Base-by-base conservation (phyloP, 2,797 vertebrate species). In the Mormyrus hasselquistii region DNA sequence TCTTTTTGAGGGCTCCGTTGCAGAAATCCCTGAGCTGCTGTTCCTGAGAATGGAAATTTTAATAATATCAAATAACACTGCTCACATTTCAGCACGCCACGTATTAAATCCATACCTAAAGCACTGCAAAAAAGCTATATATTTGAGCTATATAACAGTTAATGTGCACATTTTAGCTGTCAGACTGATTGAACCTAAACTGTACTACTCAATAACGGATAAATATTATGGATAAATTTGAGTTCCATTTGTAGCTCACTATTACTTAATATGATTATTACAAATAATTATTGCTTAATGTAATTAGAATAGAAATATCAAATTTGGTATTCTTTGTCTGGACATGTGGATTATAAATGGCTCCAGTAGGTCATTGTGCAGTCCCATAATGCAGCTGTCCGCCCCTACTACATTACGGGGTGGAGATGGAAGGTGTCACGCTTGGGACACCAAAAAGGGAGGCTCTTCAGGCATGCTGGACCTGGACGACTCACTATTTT, bases 401-500 rank as follows among this genome's bases (percentile, higher is more conserved):
- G 50, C 73, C 73, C 87, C 91, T 87, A 91, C 91, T 90, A 79
- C 85, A 90, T 93, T 92, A 92, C 93, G 92, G 93, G 92, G 92
- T 49, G 90, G 93, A 89, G 76, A 89, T 34, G 89, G 88, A 86
- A 85, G n/a, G 86, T 92, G 88, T 92, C 92, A 94, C 65, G 4
- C 93, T 91, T 90, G 88, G 83, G 62, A 91, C 90, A 91, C 47
- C 88, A 90, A 12, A 47, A 57, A 86, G 89, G 87, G 89, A 91
- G 85, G 89, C 91, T 91, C 83, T 90, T 90, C 22, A 93, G 93
- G 59, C 93, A 93, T 90, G 86, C 87, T 84, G 90, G 92, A 95
- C 92, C 92, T 92, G 94, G 93, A 84, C 88, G 83, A 89, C 90
- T 90, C 92, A 93, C 94, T 96, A 96, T 96, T 96, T 95, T 92